phyloP scores from a whole-genome alignment of 2,113 vertebrate species.

The Carassius gibelio region DNA sequence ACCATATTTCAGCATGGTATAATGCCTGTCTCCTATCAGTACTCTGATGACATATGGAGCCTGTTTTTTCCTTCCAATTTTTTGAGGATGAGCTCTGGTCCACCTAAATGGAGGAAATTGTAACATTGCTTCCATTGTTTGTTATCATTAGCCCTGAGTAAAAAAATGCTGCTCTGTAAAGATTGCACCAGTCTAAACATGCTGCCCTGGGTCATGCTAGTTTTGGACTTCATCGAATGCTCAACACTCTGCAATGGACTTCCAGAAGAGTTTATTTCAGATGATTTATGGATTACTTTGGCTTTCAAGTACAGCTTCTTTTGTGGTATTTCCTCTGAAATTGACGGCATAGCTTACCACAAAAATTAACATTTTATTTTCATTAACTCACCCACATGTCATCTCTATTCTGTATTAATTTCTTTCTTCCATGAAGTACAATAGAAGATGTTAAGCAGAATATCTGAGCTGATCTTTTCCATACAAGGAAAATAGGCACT shows the following conservation, averaged over 20 bases:
- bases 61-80: constrained; percentile 5
- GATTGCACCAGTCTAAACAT: constrained; percentile 53
- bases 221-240: constrained; percentile 42
- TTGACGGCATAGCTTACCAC: not conserved
- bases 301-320: not conserved
- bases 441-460: constrained; percentile 2
- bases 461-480: not conserved
- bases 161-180: constrained; percentile 39
- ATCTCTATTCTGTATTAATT: not conserved
- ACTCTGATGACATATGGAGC: constrained; percentile 20
- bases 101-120: constrained; percentile 46
- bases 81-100: constrained; percentile 36
- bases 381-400: not conserved
- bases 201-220: constrained; percentile 45
- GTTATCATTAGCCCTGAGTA: constrained; percentile 48
- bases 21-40: constrained; percentile 9
- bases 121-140: constrained; percentile 51
- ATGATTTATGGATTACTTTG: constrained; percentile 12
- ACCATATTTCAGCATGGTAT: constrained; percentile 23
- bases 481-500: not conserved
- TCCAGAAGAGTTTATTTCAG: not conserved
- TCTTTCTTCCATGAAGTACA: not conserved
- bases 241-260: not conserved
- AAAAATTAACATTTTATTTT: not conserved
- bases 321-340: not conserved